Evolutionary conservation across 2,888 invertebrate species (phyloP).

Genomic region (Zaprionus obscuricornis): DNA sequence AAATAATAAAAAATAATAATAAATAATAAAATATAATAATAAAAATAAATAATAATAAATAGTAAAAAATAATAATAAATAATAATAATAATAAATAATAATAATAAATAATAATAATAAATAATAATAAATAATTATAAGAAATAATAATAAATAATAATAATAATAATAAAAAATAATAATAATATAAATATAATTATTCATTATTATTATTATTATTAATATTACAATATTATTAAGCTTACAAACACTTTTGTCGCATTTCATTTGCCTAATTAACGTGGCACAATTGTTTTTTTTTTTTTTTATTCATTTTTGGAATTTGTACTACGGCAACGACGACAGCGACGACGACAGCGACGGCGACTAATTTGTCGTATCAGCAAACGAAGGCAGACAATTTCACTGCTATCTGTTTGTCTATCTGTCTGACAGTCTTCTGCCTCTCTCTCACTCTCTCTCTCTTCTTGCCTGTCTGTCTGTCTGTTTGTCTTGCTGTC

Average conservation of each 20-base stretch:
- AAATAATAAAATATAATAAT: too few relatives aligned
- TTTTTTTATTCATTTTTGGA: slow-evolving; percentile 29
- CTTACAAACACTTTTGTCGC: not conserved
- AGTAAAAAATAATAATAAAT: too few relatives aligned
- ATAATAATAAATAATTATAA: too few relatives aligned
- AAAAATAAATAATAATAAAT: too few relatives aligned
- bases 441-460: slow-evolving; percentile 6
- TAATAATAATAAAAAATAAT: too few relatives aligned
- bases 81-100: too few relatives aligned
- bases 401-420: slow-evolving; percentile 5
- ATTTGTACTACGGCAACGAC: slow-evolving; percentile 33
- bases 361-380: slow-evolving; percentile 4
- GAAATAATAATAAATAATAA: too few relatives aligned
- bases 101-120: too few relatives aligned
- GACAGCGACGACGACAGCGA: slow-evolving; percentile 21
- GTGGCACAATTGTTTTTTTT: not conserved
- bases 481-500: slow-evolving; percentile 1
- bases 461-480: slow-evolving; percentile 7
- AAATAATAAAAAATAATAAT: too few relatives aligned
- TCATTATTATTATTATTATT: slow-evolving; percentile 23
- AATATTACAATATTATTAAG: not conserved
- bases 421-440: too few relatives aligned
- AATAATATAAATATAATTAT: too few relatives aligned
- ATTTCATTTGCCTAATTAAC: not conserved
- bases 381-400: slow-evolving; percentile 32